These are phyloP conservation scores for Todiramphus saurophagus DNA, from an alignment of 2,113 vertebrate species.

Conservation along the genomic window DNA sequence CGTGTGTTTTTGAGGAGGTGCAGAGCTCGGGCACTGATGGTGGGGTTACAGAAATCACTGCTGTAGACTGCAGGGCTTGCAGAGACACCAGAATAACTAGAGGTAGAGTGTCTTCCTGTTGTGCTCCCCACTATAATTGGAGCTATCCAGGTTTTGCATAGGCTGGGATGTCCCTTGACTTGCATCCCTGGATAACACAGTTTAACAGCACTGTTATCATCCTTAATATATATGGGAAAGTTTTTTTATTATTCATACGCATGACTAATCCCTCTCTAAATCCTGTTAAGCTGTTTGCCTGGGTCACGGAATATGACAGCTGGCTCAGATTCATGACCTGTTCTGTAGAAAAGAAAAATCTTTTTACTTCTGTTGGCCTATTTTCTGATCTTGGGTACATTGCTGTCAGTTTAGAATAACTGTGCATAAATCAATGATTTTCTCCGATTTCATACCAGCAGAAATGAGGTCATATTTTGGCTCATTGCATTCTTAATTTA, in stretches of 20 bases:
- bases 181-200: accelerated
- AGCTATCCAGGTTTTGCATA: neutral
- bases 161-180: accelerated
- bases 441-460: neutral
- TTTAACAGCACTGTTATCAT: neutral
- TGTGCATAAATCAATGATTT: neutral
- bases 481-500: neutral
- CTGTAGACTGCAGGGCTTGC: neutral
- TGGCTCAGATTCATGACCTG: neutral
- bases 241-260: neutral
- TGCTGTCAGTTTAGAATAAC: neutral
- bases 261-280: slow-evolving; percentile 43
- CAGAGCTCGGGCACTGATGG: neutral
- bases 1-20: neutral
- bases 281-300: slow-evolving; percentile 37
- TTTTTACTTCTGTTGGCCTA: neutral
- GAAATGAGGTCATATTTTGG: neutral
- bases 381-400: neutral
- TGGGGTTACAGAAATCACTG: neutral
- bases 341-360: neutral
- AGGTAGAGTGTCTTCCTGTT: neutral
- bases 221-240: neutral
- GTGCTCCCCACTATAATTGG: neutral
- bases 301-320: neutral
- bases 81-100: neutral